These are phyloP conservation scores for Dufourea novaeangliae DNA, from an alignment of 1,140 invertebrate genomes.

Conservation along the genomic window DNA sequence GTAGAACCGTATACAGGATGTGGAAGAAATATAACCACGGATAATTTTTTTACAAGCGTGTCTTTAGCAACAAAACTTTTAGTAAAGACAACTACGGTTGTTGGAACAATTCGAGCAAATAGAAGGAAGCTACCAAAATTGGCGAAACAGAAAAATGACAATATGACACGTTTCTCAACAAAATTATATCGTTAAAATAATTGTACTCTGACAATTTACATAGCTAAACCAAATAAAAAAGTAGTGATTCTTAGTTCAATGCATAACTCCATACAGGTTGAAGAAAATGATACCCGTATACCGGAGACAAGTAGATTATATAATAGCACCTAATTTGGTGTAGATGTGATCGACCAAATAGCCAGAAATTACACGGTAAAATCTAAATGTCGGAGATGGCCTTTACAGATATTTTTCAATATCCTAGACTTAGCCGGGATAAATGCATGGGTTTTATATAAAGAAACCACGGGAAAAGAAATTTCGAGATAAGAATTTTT, in stretches of 20 bases:
- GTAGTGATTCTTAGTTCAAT: too few relatives aligned
- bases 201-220: not conserved
- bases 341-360: constrained; percentile 53
- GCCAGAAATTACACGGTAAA: constrained; percentile 42
- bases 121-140: too few relatives aligned
- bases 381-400: constrained; percentile 36
- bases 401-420: constrained; percentile 48
- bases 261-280: constrained; percentile 34
- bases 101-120: too few relatives aligned
- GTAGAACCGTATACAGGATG: too few relatives aligned
- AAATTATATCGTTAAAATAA: not conserved
- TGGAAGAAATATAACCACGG: too few relatives aligned
- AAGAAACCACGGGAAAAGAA: constrained; percentile 35
- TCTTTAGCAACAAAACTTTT: too few relatives aligned
- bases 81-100: too few relatives aligned
- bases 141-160: too few relatives aligned
- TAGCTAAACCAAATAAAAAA: not conserved
- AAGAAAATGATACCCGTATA: not conserved
- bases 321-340: constrained; percentile 40
- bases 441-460: constrained; percentile 45
- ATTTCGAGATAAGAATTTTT: constrained; percentile 41
- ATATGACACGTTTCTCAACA: constrained; percentile 31
- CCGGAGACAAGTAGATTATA: constrained; percentile 3
- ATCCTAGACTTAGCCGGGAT: constrained; percentile 47
- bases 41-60: too few relatives aligned